Evolutionary conservation across 1,140 invertebrate species (phyloP), one percentile per base, ranked within the genome.

Genomic region (Drosophila cardini): DNA sequence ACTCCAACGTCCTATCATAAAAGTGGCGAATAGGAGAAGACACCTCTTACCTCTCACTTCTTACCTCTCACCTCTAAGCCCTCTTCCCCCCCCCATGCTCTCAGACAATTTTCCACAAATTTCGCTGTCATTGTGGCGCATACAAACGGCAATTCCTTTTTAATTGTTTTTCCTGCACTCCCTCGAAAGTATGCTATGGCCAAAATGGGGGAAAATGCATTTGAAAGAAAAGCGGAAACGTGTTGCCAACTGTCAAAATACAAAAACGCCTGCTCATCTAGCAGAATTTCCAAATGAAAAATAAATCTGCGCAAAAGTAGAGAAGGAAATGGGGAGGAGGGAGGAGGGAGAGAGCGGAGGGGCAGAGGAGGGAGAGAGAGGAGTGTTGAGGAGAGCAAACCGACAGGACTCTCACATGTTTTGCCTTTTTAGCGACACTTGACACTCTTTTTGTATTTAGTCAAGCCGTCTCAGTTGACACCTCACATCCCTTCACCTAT

Each of bases 381-480:
- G n/a, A n/a, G n/a, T n/a, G n/a, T n/a, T n/a, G n/a, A 2, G 21
- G 21, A 26, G 21, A 26, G 4, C 21, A 1, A 5, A 26, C 21
- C 21, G 21, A 26, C 21, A 26, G 21, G 40, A 72, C 40, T 60
- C 55, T 46, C 55, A 61, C 60, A 65, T 71, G 73, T 72, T 72
- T 77, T 83, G 79, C 79, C 76, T 80, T 89, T 87, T 87, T 83
- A 78, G 78, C 78, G 84, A 83, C 84, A 87, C 84, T 87, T 87
- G 84, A 87, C 84, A 87, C 84, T 89, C 83, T 87, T 87, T 86
- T 86, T 50, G 83, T 86, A 70, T 86, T 86, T 79, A 82, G 83
- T 71, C 83, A 82, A 68, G 42, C 78, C 61, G 82, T 16, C 70
- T 55, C 78, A 64, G 82, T 21, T 65, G 60, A 53, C 63, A 58